A percentile compares a stretch with the other conserved stretches of the same genome.
These are phyloP conservation scores for Heliconius hermathena DNA, from an alignment of 1,140 invertebrate species.

Conservation along the genomic window DNA sequence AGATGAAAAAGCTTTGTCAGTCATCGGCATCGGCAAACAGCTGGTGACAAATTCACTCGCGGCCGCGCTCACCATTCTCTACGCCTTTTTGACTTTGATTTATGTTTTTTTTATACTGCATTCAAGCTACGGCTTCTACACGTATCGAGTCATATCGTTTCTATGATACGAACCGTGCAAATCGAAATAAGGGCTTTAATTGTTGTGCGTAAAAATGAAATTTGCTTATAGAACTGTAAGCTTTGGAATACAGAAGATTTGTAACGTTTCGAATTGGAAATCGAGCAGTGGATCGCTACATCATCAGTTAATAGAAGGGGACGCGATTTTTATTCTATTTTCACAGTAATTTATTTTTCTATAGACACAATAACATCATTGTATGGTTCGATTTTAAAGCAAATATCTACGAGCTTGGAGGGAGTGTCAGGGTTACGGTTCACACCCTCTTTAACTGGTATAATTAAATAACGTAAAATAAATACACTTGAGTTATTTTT, in stretches of 20 bases:
- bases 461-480: conserved; percentile 40
- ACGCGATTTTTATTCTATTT: conserved; percentile 78
- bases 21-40: conserved; percentile 55
- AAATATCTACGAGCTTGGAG: conserved; percentile 70
- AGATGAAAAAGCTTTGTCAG: conserved; percentile 60
- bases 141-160: conserved; percentile 45
- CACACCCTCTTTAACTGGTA: conserved; percentile 65
- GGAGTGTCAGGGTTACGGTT: conserved; percentile 68
- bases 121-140: conserved; percentile 77
- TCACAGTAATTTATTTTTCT: conserved; percentile 80
- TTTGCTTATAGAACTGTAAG: conserved; percentile 33
- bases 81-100: conserved; percentile 85
- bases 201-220: conserved; percentile 36
- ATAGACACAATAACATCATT: conserved; percentile 72
- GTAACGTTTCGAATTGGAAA: conserved; percentile 60
- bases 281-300: conserved; percentile 74
- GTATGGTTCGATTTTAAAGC: conserved; percentile 75
- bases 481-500: conserved; percentile 27
- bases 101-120: conserved; percentile 81
- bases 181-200: conserved; percentile 29
- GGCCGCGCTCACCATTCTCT: conserved; percentile 77
- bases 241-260: conserved; percentile 36
- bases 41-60: conserved; percentile 74
- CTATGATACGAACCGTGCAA: conserved; percentile 17
- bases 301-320: conserved; percentile 79